phyloP scores from a whole-genome alignment of 1,140 invertebrate species.

The Teleopsis dalmanni region DNA sequence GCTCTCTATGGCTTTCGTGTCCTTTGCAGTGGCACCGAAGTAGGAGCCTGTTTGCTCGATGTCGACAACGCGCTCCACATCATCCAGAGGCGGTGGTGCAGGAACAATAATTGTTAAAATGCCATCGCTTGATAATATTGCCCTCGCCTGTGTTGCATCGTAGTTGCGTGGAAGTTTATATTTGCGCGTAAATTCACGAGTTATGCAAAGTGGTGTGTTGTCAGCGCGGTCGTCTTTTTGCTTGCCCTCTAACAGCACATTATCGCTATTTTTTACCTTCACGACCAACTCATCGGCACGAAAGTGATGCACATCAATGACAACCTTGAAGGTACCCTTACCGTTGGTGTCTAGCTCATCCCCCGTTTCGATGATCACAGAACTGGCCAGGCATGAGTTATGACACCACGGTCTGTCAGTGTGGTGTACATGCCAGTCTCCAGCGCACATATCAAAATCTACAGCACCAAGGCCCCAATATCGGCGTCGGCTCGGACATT shows the following conservation, averaged over 20 bases:
- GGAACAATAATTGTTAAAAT: conserved; percentile 39
- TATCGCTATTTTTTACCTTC: conserved; percentile 36
- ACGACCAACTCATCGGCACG: conserved; percentile 28
- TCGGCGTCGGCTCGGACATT: conserved; percentile 19
- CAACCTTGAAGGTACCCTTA: conserved; percentile 36
- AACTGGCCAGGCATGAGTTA: conserved; percentile 32
- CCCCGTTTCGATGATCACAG: conserved; percentile 33
- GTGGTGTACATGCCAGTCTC: conserved; percentile 33
- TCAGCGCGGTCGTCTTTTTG: conserved; percentile 34
- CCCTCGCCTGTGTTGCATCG: conserved; percentile 32
- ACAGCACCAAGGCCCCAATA: conserved; percentile 27
- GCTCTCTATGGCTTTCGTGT: conserved; percentile 28
- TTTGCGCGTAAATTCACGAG: conserved; percentile 29
- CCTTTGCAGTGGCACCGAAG: conserved; percentile 32
- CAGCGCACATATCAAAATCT: conserved; percentile 33
- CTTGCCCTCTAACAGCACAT: conserved; percentile 31
- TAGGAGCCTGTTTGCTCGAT: conserved; percentile 37
- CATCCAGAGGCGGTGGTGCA: conserved; percentile 36
- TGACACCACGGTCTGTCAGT: conserved; percentile 35
- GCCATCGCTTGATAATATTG: conserved; percentile 38
- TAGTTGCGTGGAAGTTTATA: conserved; percentile 39
- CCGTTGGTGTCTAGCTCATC: conserved; percentile 27
- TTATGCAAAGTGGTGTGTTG: conserved; percentile 28
- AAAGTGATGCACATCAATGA: conserved; percentile 39
- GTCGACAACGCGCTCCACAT: conserved; percentile 36